phyloP scores from a whole-genome alignment of 1,140 invertebrate species.

The Rhagoletis zephyria region DNA sequence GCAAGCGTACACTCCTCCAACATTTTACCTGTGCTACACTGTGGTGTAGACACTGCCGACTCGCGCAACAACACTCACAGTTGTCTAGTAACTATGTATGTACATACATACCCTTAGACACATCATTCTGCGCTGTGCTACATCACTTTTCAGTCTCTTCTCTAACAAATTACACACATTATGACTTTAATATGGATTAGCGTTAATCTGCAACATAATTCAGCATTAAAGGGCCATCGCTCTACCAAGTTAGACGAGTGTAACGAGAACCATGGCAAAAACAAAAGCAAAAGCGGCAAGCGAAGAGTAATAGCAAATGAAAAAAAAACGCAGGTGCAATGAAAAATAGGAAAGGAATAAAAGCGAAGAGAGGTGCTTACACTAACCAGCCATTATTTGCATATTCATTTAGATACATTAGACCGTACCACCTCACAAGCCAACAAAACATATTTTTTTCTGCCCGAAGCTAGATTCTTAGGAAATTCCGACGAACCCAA shows the following conservation, averaged over 20 bases:
- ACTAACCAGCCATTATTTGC: too few relatives aligned
- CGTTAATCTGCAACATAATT: slow-evolving; percentile 52
- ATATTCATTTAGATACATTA: too few relatives aligned
- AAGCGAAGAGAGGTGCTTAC: not conserved
- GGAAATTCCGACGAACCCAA: too few relatives aligned
- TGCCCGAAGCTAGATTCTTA: too few relatives aligned
- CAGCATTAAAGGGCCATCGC: not conserved
- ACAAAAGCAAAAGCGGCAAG: not conserved
- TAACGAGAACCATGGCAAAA: not conserved
- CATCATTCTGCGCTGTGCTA: not conserved
- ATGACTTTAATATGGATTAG: slow-evolving; percentile 41
- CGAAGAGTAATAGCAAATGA: not conserved
- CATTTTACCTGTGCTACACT: not conserved
- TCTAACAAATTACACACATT: slow-evolving; percentile 29
- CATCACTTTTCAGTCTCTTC: slow-evolving; percentile 4
- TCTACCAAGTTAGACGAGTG: not conserved
- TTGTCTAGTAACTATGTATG: too few relatives aligned
- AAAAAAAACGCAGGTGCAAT: not conserved
- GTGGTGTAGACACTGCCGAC: too few relatives aligned
- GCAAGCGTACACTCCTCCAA: not conserved
- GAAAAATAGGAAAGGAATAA: not conserved
- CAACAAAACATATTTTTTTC: too few relatives aligned
- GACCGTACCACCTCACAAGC: too few relatives aligned
- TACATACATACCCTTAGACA: too few relatives aligned
- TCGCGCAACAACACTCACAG: too few relatives aligned